Conservation (phyloP, 2,888 invertebrate species). For the Apodemia mormo region DNA sequence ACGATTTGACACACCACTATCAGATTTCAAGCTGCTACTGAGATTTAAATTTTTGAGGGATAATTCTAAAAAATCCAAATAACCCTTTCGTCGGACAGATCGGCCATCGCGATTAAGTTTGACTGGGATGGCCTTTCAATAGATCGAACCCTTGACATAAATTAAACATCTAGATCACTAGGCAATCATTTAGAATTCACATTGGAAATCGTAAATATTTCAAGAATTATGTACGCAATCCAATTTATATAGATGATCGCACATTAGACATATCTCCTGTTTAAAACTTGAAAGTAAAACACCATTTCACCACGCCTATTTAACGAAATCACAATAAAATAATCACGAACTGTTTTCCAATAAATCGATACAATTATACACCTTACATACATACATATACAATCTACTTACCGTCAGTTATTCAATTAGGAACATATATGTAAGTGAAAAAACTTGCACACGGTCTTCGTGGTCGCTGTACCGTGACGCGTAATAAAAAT, state of each 20-base stretch:
- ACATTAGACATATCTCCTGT: not conserved
- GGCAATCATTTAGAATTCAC: no score
- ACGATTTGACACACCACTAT: no score
- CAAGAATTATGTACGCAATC: not conserved
- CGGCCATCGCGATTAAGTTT: no score
- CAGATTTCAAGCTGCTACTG: no score
- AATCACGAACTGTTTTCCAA: constrained; percentile 50
- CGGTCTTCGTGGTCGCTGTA: constrained; percentile 55
- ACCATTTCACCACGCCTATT: constrained; percentile 62
- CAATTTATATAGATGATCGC: constrained; percentile 5
- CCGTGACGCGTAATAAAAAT: constrained; percentile 78
- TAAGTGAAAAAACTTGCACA: constrained; percentile 62
- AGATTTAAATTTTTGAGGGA: no score
- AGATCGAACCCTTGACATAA: no score
- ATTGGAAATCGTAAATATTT: not conserved
- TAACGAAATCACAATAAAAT: constrained; percentile 47
- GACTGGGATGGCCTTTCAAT: no score
- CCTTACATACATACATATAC: constrained; percentile 50
- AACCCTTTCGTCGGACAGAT: no score
- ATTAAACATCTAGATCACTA: no score
- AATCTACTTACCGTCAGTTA: constrained; percentile 48
- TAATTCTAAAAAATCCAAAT: no score
- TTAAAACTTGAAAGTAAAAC: constrained; percentile 64
- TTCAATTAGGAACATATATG: constrained; percentile 46
- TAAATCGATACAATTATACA: constrained; percentile 49